Evolutionary conservation across 2,113 vertebrate species (phyloP), one percentile per base, ranked within the genome.

Genomic region (Anser brachyrhynchus): DNA sequence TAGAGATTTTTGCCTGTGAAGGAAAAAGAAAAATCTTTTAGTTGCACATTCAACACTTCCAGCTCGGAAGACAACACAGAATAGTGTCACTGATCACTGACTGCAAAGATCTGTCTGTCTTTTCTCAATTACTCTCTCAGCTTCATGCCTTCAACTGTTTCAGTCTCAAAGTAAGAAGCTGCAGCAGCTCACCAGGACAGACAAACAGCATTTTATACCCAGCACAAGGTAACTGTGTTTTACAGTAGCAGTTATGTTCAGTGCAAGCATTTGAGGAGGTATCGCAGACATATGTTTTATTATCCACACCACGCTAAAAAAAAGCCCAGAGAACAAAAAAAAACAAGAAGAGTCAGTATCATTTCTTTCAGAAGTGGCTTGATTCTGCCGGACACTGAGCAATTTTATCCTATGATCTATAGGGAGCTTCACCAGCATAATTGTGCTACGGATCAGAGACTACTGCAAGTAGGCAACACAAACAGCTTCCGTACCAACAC

Each of bases 1-100:
- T 99, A 99, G 96, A 99, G 99, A 98, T 99, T 99, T 98, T 99
- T 99, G 97, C 99, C 99, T 99, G 97, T 12, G 90, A 98, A 97
- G 25, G 94, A 97, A 95, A 87, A 81, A 80, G 37, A 43, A 83
- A 58, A 14, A 18, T 25, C 21, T 75, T 82, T 92, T 23, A 93
- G 69, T 51, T 90, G 62, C 44, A 66, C 15, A 57, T 58, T 29
- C 33, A 73, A 64, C 17, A 46, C n/a, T 37, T 18, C 20, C 43
- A 87, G 59, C 15, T 44, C 3, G 3, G 84, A 81, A 76, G 9
- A 74, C 37, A 71, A 70, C 0, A 1, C 26, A 26, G 57, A 41
- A 54, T 25, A 39, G n/a, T 2, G 6, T 35, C 39, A 41, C 17
- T 21, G 65, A 28, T 39, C 43, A 44, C 17, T 23, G 70, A 28